Percentiles rank a stretch among this genome's conserved stretches.
These are phyloP conservation scores for Clamator glandarius DNA, from an alignment of 2,797 vertebrate species.

Conservation along the genomic window DNA sequence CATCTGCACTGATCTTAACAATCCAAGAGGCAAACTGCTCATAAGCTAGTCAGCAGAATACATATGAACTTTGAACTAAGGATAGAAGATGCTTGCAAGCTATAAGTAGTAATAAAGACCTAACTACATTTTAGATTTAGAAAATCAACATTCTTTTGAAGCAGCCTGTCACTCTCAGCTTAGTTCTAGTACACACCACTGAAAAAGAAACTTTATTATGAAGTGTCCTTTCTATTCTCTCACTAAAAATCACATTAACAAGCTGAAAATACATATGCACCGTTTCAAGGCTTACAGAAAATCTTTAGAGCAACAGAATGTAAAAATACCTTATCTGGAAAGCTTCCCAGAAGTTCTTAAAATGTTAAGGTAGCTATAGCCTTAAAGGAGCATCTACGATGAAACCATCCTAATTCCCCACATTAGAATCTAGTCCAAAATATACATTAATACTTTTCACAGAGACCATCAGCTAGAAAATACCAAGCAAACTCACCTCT, in stretches of 20 bases:
- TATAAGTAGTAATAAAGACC: background rate
- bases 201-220: background rate
- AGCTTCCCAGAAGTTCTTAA: background rate
- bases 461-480: background rate
- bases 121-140: background rate
- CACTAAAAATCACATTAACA: background rate
- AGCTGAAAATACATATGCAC: background rate
- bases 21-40: background rate
- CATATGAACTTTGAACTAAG: background rate
- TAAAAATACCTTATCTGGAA: background rate
- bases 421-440: background rate
- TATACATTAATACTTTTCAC: background rate
- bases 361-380: background rate
- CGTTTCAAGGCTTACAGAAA: background rate
- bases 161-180: background rate
- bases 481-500: background rate
- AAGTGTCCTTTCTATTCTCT: background rate
- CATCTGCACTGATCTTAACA: background rate
- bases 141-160: background rate
- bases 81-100: background rate
- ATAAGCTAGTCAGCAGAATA: background rate
- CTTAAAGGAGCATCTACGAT: background rate
- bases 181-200: background rate
- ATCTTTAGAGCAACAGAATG: background rate
- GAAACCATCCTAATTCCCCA: background rate